phyloP scores from a whole-genome alignment of 30 jellyfish, hydroid and myxozoan species.

The Aurelia sp. region DNA sequence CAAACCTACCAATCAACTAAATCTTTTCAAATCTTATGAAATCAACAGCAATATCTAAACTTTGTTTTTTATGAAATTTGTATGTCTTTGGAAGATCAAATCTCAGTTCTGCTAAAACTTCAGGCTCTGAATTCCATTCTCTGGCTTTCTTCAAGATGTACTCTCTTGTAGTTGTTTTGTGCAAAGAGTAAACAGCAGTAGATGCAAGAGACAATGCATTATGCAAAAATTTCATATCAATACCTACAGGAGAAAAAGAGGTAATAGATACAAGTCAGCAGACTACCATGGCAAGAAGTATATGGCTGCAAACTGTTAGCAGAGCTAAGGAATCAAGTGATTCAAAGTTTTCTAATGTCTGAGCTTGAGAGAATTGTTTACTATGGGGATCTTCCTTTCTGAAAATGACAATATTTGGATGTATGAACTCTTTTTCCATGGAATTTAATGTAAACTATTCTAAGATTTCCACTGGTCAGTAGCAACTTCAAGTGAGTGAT shows the following conservation, averaged over 20 bases:
- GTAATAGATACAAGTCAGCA: no score
- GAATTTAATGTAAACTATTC: no score
- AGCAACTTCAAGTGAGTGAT: no score
- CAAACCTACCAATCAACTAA: background rate
- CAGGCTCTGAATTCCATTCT: constrained; percentile 81
- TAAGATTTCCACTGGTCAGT: no score
- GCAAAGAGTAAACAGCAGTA: constrained; percentile 83
- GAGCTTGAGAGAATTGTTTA: no score
- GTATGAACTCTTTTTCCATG: no score
- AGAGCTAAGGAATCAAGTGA: no score
- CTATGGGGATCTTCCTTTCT: no score
- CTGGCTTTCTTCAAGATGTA: constrained; percentile 84
- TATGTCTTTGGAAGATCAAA: constrained; percentile 90
- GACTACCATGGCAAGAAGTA: no score
- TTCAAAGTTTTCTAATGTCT: no score
- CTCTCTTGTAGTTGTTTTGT: constrained; percentile 91
- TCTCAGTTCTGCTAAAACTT: constrained; percentile 87
- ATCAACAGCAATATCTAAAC: constrained; percentile 90
- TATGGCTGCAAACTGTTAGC: no score
- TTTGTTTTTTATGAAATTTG: constrained; percentile 80
- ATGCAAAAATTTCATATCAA: constrained; percentile 81
- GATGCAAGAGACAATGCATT: constrained; percentile 74
- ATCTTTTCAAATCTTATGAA: constrained; percentile 76
- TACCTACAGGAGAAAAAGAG: constrained; percentile 42
- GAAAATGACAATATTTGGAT: no score